Evolutionary conservation across 2,797 vertebrate species (phyloP), one percentile per base, ranked within the genome.

Genomic region (Centroberyx gerrardi): DNA sequence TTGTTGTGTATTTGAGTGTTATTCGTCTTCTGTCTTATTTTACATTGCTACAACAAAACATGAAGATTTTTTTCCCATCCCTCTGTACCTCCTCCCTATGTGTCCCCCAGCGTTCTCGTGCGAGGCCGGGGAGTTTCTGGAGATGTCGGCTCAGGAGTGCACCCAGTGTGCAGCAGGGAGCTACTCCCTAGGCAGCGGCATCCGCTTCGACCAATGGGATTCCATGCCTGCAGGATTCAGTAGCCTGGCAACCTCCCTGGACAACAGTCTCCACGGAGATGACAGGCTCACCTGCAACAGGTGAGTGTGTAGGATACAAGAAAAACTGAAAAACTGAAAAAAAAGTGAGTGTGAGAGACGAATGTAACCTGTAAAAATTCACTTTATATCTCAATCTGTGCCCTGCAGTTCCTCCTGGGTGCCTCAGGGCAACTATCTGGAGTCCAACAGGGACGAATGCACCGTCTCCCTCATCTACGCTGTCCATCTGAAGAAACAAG

Each of bases 141-240:
- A 99, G 93, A 98, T 99, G 97, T 97, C 97, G 46, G 96, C 96
- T 84, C 98, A 99, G 93, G 93, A 96, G 67, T 99, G 98, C 88
- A 98, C 95, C 65, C 95, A 94, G 76, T 99, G 98, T 88, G 96
- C 95, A 0, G 95, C 97, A n/a, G 98, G 98, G 14, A 99, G 96
- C 86, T 99, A 97, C 91, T 99, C 98, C 0, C 90, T 99, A 33
- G 98, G 98, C 85, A 99, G 98, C 0, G 98, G 97, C 27, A 93
- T 99, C 87, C 97, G 98, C 80, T 99, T 99, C 68, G 97, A 99
- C 0, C 96, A 99, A 73, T 99, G 98, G 97, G 97, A 97, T 75
- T 95, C 96, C 75, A 93, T 99, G 81, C 98, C 98, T 0, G 86
- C 93, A 42, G 98, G 98, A 84, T 99, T 99, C 94, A 97, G 96